These are phyloP conservation scores for Ganaspis sp. DNA, from an alignment of 1,140 invertebrate species.

Conservation along the genomic window DNA sequence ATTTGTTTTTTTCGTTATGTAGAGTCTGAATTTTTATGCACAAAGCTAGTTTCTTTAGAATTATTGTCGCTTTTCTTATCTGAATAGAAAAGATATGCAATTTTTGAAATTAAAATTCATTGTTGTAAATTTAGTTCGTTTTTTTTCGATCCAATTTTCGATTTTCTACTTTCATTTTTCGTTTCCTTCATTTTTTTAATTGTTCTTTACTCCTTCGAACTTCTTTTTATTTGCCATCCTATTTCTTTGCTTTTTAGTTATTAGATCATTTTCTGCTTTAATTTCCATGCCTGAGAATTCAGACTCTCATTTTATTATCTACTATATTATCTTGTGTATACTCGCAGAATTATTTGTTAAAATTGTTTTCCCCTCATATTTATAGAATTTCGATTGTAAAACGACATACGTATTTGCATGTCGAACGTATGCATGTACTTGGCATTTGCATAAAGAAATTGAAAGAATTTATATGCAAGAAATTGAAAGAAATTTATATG, in stretches of 20 bases:
- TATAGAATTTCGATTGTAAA: constrained; percentile 43
- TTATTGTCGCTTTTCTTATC: neutral
- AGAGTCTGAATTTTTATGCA: constrained; percentile 9
- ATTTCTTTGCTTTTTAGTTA: constrained; percentile 13
- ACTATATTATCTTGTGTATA: constrained; percentile 34
- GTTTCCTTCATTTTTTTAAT: neutral
- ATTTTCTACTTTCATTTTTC: too few species aligned
- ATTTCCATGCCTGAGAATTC: constrained; percentile 5
- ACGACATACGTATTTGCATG: constrained; percentile 51
- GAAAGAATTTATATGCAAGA: constrained; percentile 26
- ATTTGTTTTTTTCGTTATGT: constrained; percentile 13
- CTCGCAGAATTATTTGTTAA: constrained; percentile 37
- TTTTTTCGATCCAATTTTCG: too few species aligned
- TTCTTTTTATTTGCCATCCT: too few species aligned
- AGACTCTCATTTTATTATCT: constrained; percentile 34
- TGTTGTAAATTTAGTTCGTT: neutral
- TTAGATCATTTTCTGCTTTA: neutral
- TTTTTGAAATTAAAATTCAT: neutral
- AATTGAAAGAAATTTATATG: neutral
- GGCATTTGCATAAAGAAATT: constrained; percentile 45
- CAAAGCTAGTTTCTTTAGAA: neutral
- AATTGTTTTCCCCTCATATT: constrained; percentile 42
- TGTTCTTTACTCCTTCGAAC: too few species aligned
- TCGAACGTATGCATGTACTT: constrained; percentile 51
- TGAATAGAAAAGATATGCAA: neutral